Evolutionary conservation across 1,140 invertebrate genomes (phyloP).

Genomic region (Listronotus bonariensis): DNA sequence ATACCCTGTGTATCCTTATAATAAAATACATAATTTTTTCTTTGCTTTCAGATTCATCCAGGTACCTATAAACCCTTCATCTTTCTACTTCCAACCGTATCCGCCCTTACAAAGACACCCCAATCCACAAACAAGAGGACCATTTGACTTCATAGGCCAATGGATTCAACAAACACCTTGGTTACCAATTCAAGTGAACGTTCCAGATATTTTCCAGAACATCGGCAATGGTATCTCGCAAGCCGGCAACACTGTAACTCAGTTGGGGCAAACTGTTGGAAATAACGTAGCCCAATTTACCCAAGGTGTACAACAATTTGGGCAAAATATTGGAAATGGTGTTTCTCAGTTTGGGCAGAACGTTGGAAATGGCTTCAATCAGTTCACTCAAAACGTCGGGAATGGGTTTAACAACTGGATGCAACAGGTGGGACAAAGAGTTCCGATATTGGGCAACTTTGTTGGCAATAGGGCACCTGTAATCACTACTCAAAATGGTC

Average conservation of each 20-base stretch:
- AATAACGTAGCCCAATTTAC: background rate
- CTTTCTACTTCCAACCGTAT: constrained; percentile 5
- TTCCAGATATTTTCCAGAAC: constrained; percentile 44
- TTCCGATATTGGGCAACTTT: constrained; percentile 33
- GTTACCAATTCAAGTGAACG: constrained; percentile 50
- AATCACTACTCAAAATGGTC: background rate
- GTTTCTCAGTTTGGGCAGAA: constrained; percentile 30
- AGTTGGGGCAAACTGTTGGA: no score
- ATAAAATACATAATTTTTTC: no score
- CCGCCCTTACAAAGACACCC: background rate
- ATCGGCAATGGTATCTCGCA: constrained; percentile 35
- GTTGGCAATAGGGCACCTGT: background rate
- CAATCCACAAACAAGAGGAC: constrained; percentile 32
- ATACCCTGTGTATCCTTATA: no score
- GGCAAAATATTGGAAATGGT: constrained; percentile 37
- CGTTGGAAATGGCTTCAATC: constrained; percentile 33
- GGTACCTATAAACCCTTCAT: background rate
- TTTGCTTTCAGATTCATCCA: no score
- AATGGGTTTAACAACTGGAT: constrained; percentile 34
- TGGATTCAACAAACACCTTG: constrained; percentile 46
- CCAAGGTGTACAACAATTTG: constrained; percentile 27
- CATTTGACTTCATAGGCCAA: constrained; percentile 41
- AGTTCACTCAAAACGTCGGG: constrained; percentile 36
- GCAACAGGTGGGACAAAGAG: constrained; percentile 31
- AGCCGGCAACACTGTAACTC: background rate